phyloP scores from a whole-genome alignment of 2,113 vertebrate genomes.

The Brevimyrus niger region DNA sequence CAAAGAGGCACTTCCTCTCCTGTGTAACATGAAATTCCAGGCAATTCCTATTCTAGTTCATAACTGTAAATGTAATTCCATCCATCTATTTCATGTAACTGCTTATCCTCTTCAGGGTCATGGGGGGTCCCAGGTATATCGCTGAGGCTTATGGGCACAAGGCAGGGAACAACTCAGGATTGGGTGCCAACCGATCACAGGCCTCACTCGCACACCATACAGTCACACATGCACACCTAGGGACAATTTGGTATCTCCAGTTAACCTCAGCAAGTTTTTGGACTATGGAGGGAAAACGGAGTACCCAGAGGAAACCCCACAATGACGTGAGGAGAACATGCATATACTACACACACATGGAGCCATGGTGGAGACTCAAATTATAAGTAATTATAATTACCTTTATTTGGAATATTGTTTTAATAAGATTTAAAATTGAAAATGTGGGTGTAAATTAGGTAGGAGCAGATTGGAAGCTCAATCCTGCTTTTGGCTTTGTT shows the following conservation, averaged over 20 bases:
- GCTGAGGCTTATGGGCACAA: not conserved
- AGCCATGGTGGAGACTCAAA: not conserved
- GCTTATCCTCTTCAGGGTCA: not conserved
- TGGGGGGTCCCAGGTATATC: not conserved
- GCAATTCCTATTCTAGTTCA: not conserved
- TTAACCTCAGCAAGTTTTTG: not conserved
- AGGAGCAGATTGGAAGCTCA: not conserved
- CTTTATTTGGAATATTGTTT: constrained; percentile 3
- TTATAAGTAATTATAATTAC: not conserved
- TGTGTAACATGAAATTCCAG: constrained; percentile 2
- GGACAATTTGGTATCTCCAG: not conserved
- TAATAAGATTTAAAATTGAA: constrained; percentile 21
- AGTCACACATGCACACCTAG: not conserved
- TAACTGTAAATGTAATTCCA: not conserved
- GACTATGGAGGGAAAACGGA: not conserved
- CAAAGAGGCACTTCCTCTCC: constrained; percentile 18
- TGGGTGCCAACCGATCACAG: too few species aligned
- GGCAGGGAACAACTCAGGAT: not conserved
- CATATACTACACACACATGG: too few species aligned
- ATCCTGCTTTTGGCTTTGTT: not conserved
- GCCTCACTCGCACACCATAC: not conserved
- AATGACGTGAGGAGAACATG: too few species aligned
- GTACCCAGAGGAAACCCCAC: too few species aligned
- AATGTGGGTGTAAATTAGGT: not conserved
- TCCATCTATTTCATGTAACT: not conserved